A percentile compares a stretch with the other conserved stretches of the same genome.
These are phyloP conservation scores for Hydroisotoma schaefferi DNA, from an alignment of 2,888 invertebrate genomes.

Conservation along the genomic window DNA sequence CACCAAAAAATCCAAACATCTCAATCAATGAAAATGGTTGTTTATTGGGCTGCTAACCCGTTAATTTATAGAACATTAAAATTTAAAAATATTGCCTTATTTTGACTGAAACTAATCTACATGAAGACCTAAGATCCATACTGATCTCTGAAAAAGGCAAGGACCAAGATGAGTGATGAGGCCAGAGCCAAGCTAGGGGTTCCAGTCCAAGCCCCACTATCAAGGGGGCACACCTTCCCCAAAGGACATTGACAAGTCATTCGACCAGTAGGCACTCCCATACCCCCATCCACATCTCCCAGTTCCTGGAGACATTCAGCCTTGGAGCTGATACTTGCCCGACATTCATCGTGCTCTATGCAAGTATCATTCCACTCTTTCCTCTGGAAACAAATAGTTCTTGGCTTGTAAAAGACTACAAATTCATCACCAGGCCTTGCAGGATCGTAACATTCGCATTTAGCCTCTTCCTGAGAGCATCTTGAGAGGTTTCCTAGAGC, in stretches of 20 bases:
- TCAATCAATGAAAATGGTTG: too few species aligned
- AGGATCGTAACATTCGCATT: slow-evolving; percentile 21
- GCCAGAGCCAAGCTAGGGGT: background rate
- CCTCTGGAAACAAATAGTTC: slow-evolving; percentile 18
- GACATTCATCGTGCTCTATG: slow-evolving; percentile 18
- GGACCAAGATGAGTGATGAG: background rate
- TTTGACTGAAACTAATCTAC: background rate
- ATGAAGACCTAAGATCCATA: background rate
- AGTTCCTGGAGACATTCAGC: slow-evolving; percentile 16
- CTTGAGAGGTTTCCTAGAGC: slow-evolving; percentile 13
- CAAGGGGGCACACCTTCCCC: slow-evolving; percentile 25
- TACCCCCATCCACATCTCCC: background rate
- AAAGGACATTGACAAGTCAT: slow-evolving; percentile 32
- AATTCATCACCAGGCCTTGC: slow-evolving; percentile 4
- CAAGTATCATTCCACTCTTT: slow-evolving; percentile 30
- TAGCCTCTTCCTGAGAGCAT: slow-evolving; percentile 1
- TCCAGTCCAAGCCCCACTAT: background rate
- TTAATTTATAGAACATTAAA: background rate
- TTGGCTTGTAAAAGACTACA: slow-evolving; percentile 14
- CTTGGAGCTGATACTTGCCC: slow-evolving; percentile 21
- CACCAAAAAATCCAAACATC: too few species aligned
- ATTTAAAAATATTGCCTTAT: background rate
- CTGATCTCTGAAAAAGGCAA: slow-evolving; percentile 1
- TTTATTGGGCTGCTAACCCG: too few species aligned
- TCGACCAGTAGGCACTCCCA: too few species aligned